Conservation (phyloP, 1,140 invertebrate species). For the Scaptomyza hsui region DNA sequence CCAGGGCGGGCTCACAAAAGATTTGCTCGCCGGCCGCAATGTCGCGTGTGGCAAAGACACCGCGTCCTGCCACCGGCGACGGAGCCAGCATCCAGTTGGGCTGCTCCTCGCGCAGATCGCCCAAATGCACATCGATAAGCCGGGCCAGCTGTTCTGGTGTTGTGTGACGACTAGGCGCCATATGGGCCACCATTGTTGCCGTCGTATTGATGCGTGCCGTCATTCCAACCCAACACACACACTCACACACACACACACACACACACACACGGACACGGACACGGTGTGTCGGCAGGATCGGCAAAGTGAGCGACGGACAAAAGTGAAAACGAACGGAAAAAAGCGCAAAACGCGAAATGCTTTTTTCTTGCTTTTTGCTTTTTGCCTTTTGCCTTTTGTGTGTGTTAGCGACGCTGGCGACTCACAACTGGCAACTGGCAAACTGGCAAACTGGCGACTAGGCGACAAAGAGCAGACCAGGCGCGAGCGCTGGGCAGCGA, state of each 20-base stretch:
- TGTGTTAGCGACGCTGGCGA: conserved; percentile 53
- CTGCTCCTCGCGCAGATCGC: conserved; percentile 64
- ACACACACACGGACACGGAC: background rate
- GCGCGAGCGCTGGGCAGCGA: conserved; percentile 14
- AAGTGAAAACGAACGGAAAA: conserved; percentile 28
- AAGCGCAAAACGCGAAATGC: conserved; percentile 32
- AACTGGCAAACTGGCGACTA: conserved; percentile 20
- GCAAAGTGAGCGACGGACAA: conserved; percentile 24
- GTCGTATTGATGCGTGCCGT: conserved; percentile 50
- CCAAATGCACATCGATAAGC: conserved; percentile 73
- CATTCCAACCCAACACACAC: conserved; percentile 6
- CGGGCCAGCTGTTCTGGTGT: conserved; percentile 76
- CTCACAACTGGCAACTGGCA: conserved; percentile 14
- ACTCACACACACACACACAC: conserved; percentile 1
- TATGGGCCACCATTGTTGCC: conserved; percentile 63
- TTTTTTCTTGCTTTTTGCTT: conserved; percentile 3
- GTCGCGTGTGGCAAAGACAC: conserved; percentile 87
- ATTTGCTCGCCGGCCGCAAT: conserved; percentile 88
- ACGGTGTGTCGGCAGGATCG: conserved; percentile 27
- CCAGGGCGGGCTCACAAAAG: conserved; percentile 87
- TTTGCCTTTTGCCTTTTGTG: conserved; percentile 37
- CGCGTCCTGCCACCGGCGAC: conserved; percentile 84
- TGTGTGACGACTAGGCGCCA: conserved; percentile 65
- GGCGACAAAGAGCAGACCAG: conserved; percentile 8
- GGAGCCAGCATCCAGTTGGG: conserved; percentile 73